A percentile compares a stretch with the other conserved stretches of the same genome.
phyloP scores from a whole-genome alignment of 2,113 vertebrate species.

The Anhinga rufa region DNA sequence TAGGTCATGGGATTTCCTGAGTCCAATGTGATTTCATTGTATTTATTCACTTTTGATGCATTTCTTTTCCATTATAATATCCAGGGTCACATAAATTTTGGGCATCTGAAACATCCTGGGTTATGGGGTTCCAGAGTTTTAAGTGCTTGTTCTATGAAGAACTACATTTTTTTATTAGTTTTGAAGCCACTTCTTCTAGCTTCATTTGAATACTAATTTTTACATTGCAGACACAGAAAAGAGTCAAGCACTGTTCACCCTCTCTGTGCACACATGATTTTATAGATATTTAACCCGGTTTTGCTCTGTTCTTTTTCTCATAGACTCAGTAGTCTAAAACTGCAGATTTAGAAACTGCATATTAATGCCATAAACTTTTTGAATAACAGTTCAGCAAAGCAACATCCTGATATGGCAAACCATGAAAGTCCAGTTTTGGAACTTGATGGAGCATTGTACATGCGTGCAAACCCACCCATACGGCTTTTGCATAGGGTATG shows the following conservation, averaged over 20 bases:
- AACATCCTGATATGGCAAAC: neutral
- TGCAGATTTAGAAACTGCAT: neutral
- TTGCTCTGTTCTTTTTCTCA: neutral
- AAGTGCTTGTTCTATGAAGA: neutral
- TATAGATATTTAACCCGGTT: neutral
- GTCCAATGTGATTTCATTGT: neutral
- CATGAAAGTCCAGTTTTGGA: neutral
- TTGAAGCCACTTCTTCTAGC: neutral
- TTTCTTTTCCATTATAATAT: neutral
- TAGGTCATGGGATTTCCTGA: neutral
- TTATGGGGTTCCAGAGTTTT: neutral
- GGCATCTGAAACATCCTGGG: neutral
- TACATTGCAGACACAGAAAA: neutral
- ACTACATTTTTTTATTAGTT: neutral
- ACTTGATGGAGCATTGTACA: neutral
- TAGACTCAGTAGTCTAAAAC: neutral
- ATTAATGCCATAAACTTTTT: neutral
- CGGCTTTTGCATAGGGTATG: neutral
- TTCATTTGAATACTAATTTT: neutral
- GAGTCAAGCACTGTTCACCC: neutral
- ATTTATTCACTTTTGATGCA: neutral
- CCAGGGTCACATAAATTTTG: neutral
- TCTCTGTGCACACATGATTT: neutral
- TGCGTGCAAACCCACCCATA: fast-evolving
- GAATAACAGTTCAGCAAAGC: neutral